Evolutionary conservation across 1,140 invertebrate genomes (phyloP).

Genomic region (Calephelis nemesis): DNA sequence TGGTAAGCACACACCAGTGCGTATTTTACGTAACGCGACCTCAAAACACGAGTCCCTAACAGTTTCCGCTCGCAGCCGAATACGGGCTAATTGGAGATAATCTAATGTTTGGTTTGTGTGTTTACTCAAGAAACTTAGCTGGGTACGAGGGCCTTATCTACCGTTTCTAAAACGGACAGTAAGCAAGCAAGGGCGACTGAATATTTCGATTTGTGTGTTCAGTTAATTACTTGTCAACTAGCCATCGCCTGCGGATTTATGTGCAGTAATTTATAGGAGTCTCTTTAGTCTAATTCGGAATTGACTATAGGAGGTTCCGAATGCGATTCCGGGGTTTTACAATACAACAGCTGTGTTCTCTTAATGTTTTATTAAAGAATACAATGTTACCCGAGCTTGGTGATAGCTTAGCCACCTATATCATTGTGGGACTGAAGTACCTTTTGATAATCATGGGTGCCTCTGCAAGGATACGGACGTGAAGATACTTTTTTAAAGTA

Average conservation of each 20-base stretch:
- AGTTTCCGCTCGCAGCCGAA: conserved; percentile 46
- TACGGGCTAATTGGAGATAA: conserved; percentile 45
- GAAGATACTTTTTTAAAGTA: too few relatives aligned
- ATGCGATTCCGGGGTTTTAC: too few relatives aligned
- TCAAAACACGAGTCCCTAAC: conserved; percentile 38
- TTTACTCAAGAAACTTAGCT: conserved; percentile 34
- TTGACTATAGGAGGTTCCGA: too few relatives aligned
- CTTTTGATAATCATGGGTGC: too few relatives aligned
- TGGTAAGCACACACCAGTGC: conserved; percentile 24
- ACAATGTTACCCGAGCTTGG: too few relatives aligned
- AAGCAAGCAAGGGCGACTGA: neutral
- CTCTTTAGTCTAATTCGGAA: too few relatives aligned
- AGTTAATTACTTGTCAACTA: neutral
- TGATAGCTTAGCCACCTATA: too few relatives aligned
- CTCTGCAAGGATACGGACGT: too few relatives aligned
- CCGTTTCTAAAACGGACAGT: conserved; percentile 13
- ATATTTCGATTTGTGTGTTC: neutral
- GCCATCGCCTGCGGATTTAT: neutral
- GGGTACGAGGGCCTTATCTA: conserved; percentile 20
- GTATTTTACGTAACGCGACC: conserved; percentile 44
- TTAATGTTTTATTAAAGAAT: too few relatives aligned
- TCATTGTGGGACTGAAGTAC: too few relatives aligned
- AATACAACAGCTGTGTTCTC: too few relatives aligned
- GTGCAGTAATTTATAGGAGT: too few relatives aligned
- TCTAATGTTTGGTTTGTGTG: conserved; percentile 37